phyloP scores from a whole-genome alignment of 2,797 vertebrate genomes.

The Sandelia bainsii region DNA sequence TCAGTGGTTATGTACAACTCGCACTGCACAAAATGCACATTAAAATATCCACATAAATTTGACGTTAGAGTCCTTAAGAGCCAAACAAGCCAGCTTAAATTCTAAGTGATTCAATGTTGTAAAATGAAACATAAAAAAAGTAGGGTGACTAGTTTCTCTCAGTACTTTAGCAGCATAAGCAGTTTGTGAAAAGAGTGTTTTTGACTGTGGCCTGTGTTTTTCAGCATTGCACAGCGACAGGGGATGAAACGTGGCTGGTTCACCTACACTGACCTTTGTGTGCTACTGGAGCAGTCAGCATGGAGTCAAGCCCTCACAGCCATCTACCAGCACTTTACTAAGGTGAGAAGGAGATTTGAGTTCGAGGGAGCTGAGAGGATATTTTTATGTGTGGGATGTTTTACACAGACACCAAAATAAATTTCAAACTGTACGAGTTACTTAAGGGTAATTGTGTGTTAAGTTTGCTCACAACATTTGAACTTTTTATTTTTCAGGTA shows the following conservation, averaged over 20 bases:
- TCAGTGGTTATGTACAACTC: slow-evolving; percentile 65
- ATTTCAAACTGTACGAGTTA: background rate
- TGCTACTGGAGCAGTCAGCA: slow-evolving; percentile 91
- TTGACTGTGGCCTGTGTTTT: slow-evolving; percentile 7
- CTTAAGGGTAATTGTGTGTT: too few relatives aligned
- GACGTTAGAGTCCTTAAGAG: too few relatives aligned
- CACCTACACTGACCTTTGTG: slow-evolving; percentile 96
- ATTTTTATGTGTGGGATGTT: background rate
- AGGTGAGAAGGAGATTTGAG: slow-evolving; percentile 79
- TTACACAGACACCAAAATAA: background rate
- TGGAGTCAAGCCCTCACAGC: slow-evolving; percentile 91
- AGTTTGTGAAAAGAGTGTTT: background rate
- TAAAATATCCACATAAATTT: too few relatives aligned
- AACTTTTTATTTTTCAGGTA: slow-evolving; percentile 78
- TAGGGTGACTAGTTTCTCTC: background rate
- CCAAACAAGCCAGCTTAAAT: too few relatives aligned
- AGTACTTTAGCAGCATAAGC: background rate
- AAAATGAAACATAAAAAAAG: too few relatives aligned
- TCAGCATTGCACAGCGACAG: slow-evolving; percentile 92
- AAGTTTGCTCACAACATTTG: background rate
- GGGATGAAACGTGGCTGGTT: slow-evolving; percentile 96
- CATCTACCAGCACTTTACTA: slow-evolving; percentile 91
- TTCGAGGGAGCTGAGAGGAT: background rate
- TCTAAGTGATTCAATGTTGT: too few relatives aligned
- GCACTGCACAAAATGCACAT: too few relatives aligned